phyloP scores from a whole-genome alignment of 2,113 vertebrate genomes.

The Saimiri boliviensis region DNA sequence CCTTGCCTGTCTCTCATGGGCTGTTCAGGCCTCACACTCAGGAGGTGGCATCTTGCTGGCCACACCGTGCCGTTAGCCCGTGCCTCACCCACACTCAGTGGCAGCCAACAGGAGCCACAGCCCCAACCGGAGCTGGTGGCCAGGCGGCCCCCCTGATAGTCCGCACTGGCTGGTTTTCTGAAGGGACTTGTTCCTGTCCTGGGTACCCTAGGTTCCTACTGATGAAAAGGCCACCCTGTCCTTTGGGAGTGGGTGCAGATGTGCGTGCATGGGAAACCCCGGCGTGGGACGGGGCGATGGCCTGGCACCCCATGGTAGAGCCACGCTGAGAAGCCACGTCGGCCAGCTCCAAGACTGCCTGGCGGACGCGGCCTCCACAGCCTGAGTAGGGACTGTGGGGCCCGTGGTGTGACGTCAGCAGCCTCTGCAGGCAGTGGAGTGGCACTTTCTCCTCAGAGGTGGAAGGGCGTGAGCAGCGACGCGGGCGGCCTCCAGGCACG shows the following conservation, averaged over 20 bases:
- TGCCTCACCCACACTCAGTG: neutral
- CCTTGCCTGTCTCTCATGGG: neutral
- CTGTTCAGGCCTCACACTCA: no score
- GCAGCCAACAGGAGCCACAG: neutral
- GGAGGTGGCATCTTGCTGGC: neutral
- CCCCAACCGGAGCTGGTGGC: neutral
- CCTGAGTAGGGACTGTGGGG: neutral
- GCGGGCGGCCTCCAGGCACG: neutral
- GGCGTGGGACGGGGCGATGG: rapidly evolving
- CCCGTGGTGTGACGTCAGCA: neutral
- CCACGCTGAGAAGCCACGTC: neutral
- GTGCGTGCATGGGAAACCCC: neutral
- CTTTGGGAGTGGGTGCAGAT: neutral
- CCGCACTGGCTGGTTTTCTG: rapidly evolving
- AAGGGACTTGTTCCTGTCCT: neutral
- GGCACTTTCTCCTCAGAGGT: neutral
- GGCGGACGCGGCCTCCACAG: neutral
- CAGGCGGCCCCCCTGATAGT: rapidly evolving
- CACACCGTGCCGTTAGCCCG: neutral
- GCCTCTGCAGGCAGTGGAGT: neutral
- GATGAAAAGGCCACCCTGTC: neutral
- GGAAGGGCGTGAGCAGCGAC: neutral
- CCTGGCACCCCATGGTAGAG: neutral
- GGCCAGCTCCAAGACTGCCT: rapidly evolving
- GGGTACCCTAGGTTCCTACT: neutral